These are phyloP conservation scores for Microchrysa polita DNA, from an alignment of 2,888 invertebrate species.

Conservation along the genomic window DNA sequence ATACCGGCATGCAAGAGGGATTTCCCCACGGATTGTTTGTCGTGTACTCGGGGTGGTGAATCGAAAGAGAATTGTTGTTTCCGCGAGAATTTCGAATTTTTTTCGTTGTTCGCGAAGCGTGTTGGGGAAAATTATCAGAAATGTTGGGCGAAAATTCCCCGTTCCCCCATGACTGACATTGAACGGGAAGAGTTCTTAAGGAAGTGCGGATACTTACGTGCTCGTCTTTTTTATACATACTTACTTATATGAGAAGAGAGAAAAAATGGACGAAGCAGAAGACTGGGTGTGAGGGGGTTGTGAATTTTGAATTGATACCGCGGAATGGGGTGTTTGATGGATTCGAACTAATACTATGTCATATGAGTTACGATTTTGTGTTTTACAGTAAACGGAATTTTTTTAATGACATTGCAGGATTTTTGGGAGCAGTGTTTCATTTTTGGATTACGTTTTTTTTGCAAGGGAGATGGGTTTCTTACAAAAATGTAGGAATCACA, in stretches of 20 bases:
- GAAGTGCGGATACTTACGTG: constrained; percentile 26
- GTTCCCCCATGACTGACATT: not conserved
- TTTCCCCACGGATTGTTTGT: constrained; percentile 17
- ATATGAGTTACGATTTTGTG: constrained; percentile 34
- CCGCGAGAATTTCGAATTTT: too few species aligned
- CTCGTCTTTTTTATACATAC: too few species aligned
- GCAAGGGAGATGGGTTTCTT: too few species aligned
- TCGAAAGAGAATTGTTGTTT: not conserved
- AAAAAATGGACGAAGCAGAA: not conserved
- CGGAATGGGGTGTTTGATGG: not conserved
- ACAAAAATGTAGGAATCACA: too few species aligned
- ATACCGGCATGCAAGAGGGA: not conserved
- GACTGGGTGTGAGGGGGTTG: not conserved
- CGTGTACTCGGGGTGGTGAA: not conserved
- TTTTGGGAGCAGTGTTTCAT: too few species aligned
- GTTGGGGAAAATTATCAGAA: constrained; percentile 11
- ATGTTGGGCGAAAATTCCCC: constrained; percentile 15
- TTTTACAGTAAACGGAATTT: constrained; percentile 11
- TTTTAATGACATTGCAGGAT: not conserved
- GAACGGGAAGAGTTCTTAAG: constrained; percentile 38
- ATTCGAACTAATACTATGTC: constrained; percentile 26
- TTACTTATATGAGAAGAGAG: not conserved
- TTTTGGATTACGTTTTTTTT: too few species aligned
- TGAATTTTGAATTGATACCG: not conserved
- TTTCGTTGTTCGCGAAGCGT: not conserved